These are phyloP conservation scores for Frankliniella intonsa DNA, from an alignment of 2,888 invertebrate genomes.

Conservation along the genomic window DNA sequence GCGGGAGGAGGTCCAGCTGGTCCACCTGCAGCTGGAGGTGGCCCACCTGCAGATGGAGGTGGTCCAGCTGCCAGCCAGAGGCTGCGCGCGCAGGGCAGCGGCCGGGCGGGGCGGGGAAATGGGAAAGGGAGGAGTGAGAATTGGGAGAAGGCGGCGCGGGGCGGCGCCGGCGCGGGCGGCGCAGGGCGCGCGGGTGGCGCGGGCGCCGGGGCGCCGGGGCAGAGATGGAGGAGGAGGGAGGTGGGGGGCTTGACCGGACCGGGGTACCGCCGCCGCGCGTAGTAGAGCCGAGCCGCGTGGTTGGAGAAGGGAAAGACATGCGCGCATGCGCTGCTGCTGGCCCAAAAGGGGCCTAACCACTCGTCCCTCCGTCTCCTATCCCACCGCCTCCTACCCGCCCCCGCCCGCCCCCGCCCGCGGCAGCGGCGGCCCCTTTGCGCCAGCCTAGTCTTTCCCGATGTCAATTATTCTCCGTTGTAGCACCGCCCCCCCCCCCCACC, in stretches of 20 bases:
- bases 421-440: background rate
- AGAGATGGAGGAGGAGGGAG: background rate
- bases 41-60: too few species aligned
- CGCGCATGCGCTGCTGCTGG: background rate
- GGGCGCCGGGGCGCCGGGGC: background rate
- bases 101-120: too few species aligned
- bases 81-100: too few species aligned
- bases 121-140: too few species aligned
- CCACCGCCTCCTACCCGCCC: background rate
- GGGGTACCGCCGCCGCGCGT: background rate
- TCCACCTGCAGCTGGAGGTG: too few species aligned
- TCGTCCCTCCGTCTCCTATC: background rate
- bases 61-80: too few species aligned
- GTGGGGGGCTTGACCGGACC: background rate
- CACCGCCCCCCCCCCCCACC: too few species aligned
- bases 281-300: background rate
- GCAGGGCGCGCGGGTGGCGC: background rate
- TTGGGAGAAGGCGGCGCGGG: too few species aligned
- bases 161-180: too few species aligned
- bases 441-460: background rate
- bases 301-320: background rate
- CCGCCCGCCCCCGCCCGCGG: background rate
- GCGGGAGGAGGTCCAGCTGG: too few species aligned
- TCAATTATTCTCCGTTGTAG: background rate
- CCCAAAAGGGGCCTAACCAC: background rate